A percentile compares a stretch with the other conserved stretches of the same genome.
phyloP scores from a whole-genome alignment of 2,888 invertebrate genomes.

The Drosophila eohydei region DNA sequence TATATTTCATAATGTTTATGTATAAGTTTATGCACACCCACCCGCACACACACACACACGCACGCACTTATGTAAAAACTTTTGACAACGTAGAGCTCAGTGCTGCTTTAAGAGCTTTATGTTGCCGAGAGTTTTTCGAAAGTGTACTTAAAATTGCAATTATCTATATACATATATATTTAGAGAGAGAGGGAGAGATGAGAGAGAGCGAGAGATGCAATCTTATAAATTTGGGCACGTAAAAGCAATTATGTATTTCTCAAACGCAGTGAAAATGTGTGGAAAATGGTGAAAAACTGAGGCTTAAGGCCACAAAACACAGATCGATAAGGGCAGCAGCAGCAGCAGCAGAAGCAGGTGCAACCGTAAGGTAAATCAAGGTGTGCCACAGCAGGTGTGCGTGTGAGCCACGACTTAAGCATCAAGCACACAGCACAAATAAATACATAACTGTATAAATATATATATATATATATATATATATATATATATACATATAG shows the following conservation, averaged over 20 bases:
- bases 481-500: slow-evolving; percentile 15
- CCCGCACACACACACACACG: background rate
- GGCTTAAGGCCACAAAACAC: slow-evolving; percentile 21
- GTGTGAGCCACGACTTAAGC: slow-evolving; percentile 38
- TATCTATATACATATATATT: background rate
- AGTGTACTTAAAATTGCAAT: slow-evolving; percentile 14
- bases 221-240: slow-evolving; percentile 49
- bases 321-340: slow-evolving; percentile 64
- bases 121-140: slow-evolving; percentile 17
- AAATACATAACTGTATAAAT: slow-evolving; percentile 39
- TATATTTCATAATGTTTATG: slow-evolving; percentile 2
- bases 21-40: background rate
- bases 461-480: slow-evolving; percentile 1
- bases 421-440: slow-evolving; percentile 43
- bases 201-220: background rate
- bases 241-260: slow-evolving; percentile 61
- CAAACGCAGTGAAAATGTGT: slow-evolving; percentile 32
- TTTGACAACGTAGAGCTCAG: slow-evolving; percentile 10
- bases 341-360: slow-evolving; percentile 22
- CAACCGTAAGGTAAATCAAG: slow-evolving; percentile 65
- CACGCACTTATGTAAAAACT: background rate
- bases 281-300: slow-evolving; percentile 13
- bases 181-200: background rate
- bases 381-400: slow-evolving; percentile 64
- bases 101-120: background rate